Evolutionary conservation across 1,140 invertebrate genomes (phyloP), one percentile per base, ranked within the genome.

Genomic region (Diorhabda sublineata): DNA sequence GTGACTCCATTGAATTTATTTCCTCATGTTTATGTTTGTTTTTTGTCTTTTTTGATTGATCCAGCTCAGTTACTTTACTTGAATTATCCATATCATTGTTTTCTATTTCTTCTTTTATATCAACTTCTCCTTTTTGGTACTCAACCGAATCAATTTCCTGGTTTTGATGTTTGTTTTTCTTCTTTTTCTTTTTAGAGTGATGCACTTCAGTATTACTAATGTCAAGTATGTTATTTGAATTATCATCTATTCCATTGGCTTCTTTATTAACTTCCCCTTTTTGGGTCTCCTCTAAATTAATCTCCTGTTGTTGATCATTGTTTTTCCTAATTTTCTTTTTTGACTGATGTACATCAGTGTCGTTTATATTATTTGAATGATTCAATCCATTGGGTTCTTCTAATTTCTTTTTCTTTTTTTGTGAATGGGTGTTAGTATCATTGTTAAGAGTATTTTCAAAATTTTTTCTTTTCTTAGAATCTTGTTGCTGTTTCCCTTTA

Each of bases 181-280:
- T 26, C 26, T 26, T 26, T 26, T 26, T 26, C 26, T 26, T 26
- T 26, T 26, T 26, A 26, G 26, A 26, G 0, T 26, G 26, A 26
- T 26, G 26, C 26, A 42, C 6, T 26, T 56, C n/a, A 45, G 73
- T 64, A 41, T 68, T 57, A 9, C 69, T 60, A 57, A 71, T 70
- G 3, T 56, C 71, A 60, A 69, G 61, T 66, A 42, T 74, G 57
- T 63, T 64, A 57, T 78, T 73, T 52, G 61, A 58, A 45, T 62
- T 41, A 52, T 69, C 43, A 63, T 66, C 63, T 7, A 67, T 63
- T 42, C 45, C 58, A 65, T 61, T 74, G 44, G 43, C 67, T 42
- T 75, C 75, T 58, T 74, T 68, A 64, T 73, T 77, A 42, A 64
- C 71, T 9, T 72, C 70, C 59, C 69, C 64, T 68, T 64, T 66